A percentile compares a stretch with the other conserved stretches of the same genome.
Evolutionary conservation across 2,888 invertebrate genomes (phyloP).

Genomic region (Synergus gifuensis): DNA sequence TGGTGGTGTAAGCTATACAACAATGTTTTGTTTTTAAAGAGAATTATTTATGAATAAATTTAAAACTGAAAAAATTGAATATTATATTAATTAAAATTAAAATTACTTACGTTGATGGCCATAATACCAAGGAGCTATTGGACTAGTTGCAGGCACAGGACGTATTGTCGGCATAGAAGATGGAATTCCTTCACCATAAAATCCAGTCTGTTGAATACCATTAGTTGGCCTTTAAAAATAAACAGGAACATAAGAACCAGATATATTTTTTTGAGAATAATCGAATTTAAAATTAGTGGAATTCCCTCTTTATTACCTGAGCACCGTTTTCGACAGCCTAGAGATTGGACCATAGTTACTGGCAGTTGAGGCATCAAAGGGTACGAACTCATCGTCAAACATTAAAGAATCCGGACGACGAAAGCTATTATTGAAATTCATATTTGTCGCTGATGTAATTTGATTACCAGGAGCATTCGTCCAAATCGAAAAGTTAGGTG

Average conservation of each 20-base stretch:
- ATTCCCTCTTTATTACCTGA: conserved; percentile 62
- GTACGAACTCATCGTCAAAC: conserved; percentile 84
- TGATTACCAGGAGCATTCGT: conserved; percentile 68
- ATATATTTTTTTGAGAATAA: not conserved
- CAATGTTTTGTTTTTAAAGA: conserved; percentile 22
- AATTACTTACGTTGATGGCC: conserved; percentile 71
- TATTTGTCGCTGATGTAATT: conserved; percentile 64
- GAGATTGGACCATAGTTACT: conserved; percentile 87
- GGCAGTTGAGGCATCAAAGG: conserved; percentile 83
- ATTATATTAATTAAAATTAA: not conserved
- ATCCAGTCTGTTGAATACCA: conserved; percentile 67
- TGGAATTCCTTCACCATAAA: conserved; percentile 72
- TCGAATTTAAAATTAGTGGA: not conserved
- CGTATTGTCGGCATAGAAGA: conserved; percentile 73
- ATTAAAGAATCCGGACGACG: conserved; percentile 80
- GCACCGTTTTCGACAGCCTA: conserved; percentile 71
- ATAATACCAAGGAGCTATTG: conserved; percentile 79
- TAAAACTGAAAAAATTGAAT: not conserved
- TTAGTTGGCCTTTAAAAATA: conserved; percentile 58
- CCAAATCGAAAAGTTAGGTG: conserved; percentile 74
- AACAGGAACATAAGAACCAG: not conserved
- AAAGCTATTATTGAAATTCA: conserved; percentile 73
- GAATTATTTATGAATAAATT: conserved; percentile 24
- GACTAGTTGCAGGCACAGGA: conserved; percentile 79
- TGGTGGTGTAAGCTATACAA: conserved; percentile 68